Evolutionary conservation across 1,140 invertebrate species (phyloP).

Genomic region (Aphelenchoides avenae): DNA sequence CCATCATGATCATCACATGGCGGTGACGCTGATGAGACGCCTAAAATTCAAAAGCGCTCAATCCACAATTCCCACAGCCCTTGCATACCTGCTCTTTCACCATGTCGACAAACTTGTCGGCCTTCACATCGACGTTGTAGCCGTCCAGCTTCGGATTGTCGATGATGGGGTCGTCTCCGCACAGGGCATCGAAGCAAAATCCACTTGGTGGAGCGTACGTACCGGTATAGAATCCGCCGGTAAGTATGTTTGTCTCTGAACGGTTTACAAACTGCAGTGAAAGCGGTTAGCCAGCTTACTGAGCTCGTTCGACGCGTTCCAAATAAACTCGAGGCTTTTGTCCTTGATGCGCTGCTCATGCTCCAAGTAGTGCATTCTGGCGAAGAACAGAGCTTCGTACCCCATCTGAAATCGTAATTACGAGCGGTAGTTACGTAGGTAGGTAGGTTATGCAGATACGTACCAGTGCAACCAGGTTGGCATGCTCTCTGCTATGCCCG

Average conservation of each 20-base stretch:
- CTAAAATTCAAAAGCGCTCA: conserved; percentile 60
- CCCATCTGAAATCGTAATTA: conserved; percentile 60
- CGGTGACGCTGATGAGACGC: conserved; percentile 63
- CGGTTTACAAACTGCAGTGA: conserved; percentile 3
- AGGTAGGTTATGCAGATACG: conserved; percentile 5
- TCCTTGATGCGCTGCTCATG: conserved; percentile 67
- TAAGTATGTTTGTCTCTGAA: conserved; percentile 49
- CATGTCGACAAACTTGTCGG: conserved; percentile 60
- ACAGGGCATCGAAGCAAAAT: conserved; percentile 82
- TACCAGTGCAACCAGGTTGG: conserved; percentile 65
- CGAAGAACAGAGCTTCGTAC: conserved; percentile 79
- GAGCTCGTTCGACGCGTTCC: conserved; percentile 67
- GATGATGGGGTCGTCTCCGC: conserved; percentile 72
- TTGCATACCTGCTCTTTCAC: conserved; percentile 60
- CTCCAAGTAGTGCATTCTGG: conserved; percentile 81
- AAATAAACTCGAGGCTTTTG: conserved; percentile 77
- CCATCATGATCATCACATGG: conserved; percentile 84
- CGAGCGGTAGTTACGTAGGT: not conserved
- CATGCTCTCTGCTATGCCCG: conserved; percentile 67
- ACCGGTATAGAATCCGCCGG: conserved; percentile 46
- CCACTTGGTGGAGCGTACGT: conserved; percentile 66
- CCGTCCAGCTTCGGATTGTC: conserved; percentile 64
- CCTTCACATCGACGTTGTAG: conserved; percentile 64
- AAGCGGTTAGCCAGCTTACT: conserved; percentile 46
- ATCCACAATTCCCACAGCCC: not conserved